Conservation (phyloP, 2,797 vertebrate genomes). For the Aphelocoma californica region DNA sequence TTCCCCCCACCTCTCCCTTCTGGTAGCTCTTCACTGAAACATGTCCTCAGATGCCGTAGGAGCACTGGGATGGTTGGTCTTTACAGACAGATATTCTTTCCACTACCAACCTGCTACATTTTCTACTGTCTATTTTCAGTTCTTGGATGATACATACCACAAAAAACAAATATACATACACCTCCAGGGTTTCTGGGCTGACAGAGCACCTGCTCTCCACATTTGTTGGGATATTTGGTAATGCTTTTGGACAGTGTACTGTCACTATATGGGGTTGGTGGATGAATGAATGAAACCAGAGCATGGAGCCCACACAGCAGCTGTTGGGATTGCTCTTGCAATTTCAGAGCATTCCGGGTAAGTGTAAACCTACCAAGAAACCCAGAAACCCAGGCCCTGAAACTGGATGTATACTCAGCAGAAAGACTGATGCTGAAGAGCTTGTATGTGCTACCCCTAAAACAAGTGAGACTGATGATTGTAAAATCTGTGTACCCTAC, state of each 20-base stretch:
- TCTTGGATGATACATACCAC: neutral
- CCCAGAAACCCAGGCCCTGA: neutral
- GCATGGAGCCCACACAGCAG: neutral
- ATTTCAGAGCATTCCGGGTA: neutral
- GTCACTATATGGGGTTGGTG: neutral
- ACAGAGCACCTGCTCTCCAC: neutral
- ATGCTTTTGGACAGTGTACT: neutral
- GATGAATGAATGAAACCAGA: neutral
- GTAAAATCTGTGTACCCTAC: neutral
- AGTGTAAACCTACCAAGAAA: neutral
- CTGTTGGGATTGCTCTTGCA: neutral
- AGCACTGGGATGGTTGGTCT: neutral
- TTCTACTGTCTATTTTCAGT: neutral
- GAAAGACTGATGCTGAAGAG: neutral
- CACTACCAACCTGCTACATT: neutral
- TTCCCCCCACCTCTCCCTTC: neutral
- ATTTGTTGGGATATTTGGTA: neutral
- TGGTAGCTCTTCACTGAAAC: neutral
- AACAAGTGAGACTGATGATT: neutral
- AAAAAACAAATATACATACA: neutral
- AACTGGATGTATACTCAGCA: neutral
- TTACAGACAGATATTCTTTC: neutral
- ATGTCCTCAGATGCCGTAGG: fast-evolving
- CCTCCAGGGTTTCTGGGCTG: neutral
- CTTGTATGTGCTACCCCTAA: neutral